Percentiles rank a stretch among this genome's conserved stretches.
phyloP scores from a whole-genome alignment of 1,140 invertebrate genomes.

The Drosophila malerkotliana region DNA sequence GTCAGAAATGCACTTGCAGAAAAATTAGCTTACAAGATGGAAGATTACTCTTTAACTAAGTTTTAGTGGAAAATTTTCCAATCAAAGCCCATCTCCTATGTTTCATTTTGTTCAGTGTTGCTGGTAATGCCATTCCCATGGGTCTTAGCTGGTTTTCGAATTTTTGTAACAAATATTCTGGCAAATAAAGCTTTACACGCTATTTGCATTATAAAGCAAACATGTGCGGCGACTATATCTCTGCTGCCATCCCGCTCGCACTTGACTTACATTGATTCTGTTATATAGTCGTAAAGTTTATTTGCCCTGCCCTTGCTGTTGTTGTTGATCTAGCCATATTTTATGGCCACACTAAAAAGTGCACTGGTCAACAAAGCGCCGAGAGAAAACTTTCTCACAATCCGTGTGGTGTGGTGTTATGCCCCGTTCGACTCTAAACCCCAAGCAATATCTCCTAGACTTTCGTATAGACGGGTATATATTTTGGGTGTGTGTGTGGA shows the following conservation, averaged over 20 bases:
- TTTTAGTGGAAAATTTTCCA: too few species aligned
- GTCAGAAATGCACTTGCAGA: slow-evolving; percentile 11
- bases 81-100: not conserved
- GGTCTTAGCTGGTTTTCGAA: slow-evolving; percentile 45
- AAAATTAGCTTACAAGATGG: not conserved
- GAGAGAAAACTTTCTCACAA: slow-evolving; percentile 73
- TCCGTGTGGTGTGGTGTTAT: not conserved
- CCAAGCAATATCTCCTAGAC: not conserved
- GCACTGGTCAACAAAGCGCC: slow-evolving; percentile 67
- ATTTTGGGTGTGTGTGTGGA: slow-evolving; percentile 19
- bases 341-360: slow-evolving; percentile 77
- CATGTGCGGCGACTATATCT: slow-evolving; percentile 36
- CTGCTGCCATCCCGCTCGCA: slow-evolving; percentile 24
- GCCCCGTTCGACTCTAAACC: not conserved
- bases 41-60: too few species aligned
- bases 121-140: slow-evolving; percentile 33
- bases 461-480: slow-evolving; percentile 12
- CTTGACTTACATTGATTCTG: slow-evolving; percentile 78
- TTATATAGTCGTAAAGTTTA: slow-evolving; percentile 80
- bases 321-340: slow-evolving; percentile 52
- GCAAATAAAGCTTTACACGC: slow-evolving; percentile 66
- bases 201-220: slow-evolving; percentile 70
- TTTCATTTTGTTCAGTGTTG: slow-evolving; percentile 28
- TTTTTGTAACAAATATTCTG: slow-evolving; percentile 75
- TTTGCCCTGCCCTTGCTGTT: slow-evolving; percentile 72